These are phyloP conservation scores for Ctenosaura bakeri DNA, from an alignment of 2,797 vertebrate species.

Conservation along the genomic window DNA sequence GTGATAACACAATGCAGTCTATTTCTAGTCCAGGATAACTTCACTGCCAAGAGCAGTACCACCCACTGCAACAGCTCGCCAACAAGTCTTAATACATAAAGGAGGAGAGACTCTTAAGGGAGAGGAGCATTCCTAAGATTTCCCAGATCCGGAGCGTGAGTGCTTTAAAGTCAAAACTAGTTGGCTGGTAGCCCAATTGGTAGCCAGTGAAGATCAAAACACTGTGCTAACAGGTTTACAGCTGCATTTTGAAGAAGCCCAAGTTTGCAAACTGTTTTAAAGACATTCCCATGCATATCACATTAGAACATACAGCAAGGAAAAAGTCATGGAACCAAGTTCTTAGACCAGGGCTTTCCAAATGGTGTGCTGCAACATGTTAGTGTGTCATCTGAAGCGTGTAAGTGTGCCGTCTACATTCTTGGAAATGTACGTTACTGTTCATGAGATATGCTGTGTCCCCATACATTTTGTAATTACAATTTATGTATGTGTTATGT, in stretches of 20 bases:
- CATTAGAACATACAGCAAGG: background rate
- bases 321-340: background rate
- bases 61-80: background rate
- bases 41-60: background rate
- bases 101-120: background rate
- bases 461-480: too few relatives aligned
- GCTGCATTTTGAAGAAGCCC: background rate
- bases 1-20: background rate
- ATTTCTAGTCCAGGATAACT: background rate
- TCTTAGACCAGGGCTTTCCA: background rate
- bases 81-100: background rate
- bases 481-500: too few relatives aligned
- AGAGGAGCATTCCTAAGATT: background rate
- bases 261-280: background rate
- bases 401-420: too few relatives aligned
- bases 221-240: background rate
- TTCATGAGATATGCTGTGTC: too few relatives aligned
- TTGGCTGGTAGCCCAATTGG: background rate
- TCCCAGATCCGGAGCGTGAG: background rate
- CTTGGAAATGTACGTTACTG: too few relatives aligned
- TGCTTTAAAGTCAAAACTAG: too few relatives aligned
- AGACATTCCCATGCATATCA: too few relatives aligned
- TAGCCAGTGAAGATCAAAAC: too few relatives aligned
- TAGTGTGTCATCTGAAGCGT: too few relatives aligned
- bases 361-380: too few relatives aligned